phyloP scores from a whole-genome alignment of 2,113 vertebrate genomes.

The Gavia stellata region DNA sequence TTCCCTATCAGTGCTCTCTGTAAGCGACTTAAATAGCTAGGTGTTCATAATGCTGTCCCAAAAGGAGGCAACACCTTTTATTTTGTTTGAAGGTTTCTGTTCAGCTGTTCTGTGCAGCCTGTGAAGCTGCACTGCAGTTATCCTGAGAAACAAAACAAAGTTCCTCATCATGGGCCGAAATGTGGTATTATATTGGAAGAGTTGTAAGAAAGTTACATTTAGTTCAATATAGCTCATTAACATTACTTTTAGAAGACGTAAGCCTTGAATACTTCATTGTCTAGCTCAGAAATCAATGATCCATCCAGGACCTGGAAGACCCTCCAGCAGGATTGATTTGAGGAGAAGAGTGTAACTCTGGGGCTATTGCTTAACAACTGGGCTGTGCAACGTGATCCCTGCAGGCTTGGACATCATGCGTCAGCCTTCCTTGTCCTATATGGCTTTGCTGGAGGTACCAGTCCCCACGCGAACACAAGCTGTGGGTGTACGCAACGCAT shows the following conservation, averaged over 20 bases:
- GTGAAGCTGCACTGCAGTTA: neutral
- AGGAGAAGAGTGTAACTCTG: neutral
- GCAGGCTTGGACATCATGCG: rapidly evolving
- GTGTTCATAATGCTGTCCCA: too few relatives aligned
- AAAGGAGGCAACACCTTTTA: neutral
- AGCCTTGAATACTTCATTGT: neutral
- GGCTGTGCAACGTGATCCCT: neutral
- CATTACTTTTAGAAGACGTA: neutral
- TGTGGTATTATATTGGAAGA: neutral
- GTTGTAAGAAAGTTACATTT: neutral
- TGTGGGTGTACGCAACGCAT: rapidly evolving
- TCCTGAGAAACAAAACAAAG: rapidly evolving
- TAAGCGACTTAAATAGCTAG: neutral
- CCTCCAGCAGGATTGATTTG: neutral
- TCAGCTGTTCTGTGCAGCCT: neutral
- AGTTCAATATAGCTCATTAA: neutral
- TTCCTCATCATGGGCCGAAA: neutral
- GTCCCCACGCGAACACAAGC: neutral
- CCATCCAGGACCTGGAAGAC: neutral
- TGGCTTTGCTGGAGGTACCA: neutral
- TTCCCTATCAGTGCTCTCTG: neutral
- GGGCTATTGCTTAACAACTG: neutral
- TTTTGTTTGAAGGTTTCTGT: neutral
- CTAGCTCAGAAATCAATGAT: neutral
- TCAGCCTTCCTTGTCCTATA: neutral